Evolutionary conservation across 1,140 invertebrate species (phyloP).

Genomic region (Polyergus mexicanus): DNA sequence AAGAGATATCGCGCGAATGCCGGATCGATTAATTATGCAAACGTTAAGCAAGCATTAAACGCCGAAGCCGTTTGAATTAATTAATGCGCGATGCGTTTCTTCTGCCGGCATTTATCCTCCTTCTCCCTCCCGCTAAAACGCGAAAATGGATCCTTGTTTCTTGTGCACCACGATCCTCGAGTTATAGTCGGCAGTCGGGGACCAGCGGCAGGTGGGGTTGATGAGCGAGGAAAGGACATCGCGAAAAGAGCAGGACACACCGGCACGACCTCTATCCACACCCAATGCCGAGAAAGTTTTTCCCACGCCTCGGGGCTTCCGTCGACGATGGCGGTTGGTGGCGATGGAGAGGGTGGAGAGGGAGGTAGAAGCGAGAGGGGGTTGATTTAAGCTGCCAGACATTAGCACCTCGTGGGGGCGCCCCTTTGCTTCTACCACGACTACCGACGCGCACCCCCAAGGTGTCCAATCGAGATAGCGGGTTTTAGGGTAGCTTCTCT

Average conservation of each 20-base stretch:
- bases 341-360: constrained; percentile 2
- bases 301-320: constrained; percentile 64
- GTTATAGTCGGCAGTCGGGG: constrained; percentile 53
- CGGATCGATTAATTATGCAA: constrained; percentile 67
- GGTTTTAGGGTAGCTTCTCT: constrained; percentile 46
- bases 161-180: constrained; percentile 45
- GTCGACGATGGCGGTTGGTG: constrained; percentile 49
- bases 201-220: not conserved
- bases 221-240: constrained; percentile 41
- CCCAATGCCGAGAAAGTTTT: constrained; percentile 68
- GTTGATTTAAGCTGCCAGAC: constrained; percentile 77
- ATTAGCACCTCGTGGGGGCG: constrained; percentile 76
- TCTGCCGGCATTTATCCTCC: constrained; percentile 17
- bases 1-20: constrained; percentile 19
- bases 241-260: constrained; percentile 38
- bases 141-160: constrained; percentile 58
- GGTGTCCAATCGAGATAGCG: constrained; percentile 75
- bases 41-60: constrained; percentile 40
- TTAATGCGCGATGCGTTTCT: constrained; percentile 48
- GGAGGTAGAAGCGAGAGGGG: constrained; percentile 26
- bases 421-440: constrained; percentile 53
- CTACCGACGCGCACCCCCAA: constrained; percentile 59
- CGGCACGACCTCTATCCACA: constrained; percentile 11
- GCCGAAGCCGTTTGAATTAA: constrained; percentile 66
- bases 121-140: not conserved